phyloP scores from a whole-genome alignment of 2,797 vertebrate genomes.

The Triplophysa yarkandensis region DNA sequence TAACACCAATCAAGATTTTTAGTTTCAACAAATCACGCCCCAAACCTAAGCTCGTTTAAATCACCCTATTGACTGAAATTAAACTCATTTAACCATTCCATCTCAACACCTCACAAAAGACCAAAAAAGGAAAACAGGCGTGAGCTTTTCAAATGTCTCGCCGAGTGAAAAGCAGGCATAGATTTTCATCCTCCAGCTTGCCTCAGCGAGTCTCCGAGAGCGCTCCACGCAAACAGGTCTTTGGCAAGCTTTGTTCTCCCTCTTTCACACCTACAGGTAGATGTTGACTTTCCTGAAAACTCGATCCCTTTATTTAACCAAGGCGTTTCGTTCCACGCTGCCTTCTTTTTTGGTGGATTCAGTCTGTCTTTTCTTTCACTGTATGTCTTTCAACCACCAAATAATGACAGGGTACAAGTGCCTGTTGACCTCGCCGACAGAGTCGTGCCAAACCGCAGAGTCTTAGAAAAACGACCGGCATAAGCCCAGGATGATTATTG shows the following conservation, averaged over 20 bases:
- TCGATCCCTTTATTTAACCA: conserved; percentile 57
- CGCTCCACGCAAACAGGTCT: conserved; percentile 44
- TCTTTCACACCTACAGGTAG: conserved; percentile 52
- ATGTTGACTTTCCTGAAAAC: conserved; percentile 57
- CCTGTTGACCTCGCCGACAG: conserved; percentile 58
- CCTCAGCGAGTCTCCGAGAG: conserved; percentile 45
- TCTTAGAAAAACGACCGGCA: conserved; percentile 48
- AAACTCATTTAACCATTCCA: conserved; percentile 22
- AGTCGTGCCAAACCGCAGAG: conserved; percentile 55
- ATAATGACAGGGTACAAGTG: conserved; percentile 61
- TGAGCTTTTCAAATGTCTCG: conserved; percentile 51
- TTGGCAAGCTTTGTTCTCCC: conserved; percentile 50
- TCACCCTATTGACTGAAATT: background rate
- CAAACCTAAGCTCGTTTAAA: background rate
- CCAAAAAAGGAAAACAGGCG: conserved; percentile 21
- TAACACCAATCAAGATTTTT: background rate
- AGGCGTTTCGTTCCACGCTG: conserved; percentile 48
- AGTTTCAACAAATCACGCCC: background rate
- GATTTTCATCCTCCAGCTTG: conserved; percentile 46
- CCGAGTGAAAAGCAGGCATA: conserved; percentile 52
- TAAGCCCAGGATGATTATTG: conserved; percentile 48
- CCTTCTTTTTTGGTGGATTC: conserved; percentile 38
- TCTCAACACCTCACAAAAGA: conserved; percentile 32
- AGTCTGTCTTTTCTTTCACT: conserved; percentile 55
- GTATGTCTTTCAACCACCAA: conserved; percentile 52